phyloP scores from a whole-genome alignment of 2,797 vertebrate genomes.

The Acipenser transmontanus region DNA sequence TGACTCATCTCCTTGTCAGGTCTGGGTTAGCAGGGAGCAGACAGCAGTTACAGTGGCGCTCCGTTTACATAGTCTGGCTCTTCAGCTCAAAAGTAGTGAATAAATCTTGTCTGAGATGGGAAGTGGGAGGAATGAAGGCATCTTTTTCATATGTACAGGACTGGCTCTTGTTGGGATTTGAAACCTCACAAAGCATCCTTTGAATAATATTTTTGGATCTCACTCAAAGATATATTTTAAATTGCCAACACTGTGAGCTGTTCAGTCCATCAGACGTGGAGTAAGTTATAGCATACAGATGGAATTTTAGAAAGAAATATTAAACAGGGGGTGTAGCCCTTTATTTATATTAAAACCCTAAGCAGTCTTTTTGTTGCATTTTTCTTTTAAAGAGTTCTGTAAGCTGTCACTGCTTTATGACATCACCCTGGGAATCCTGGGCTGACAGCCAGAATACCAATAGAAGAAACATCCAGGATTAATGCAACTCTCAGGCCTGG shows the following conservation, averaged over 20 bases:
- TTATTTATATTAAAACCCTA: neutral
- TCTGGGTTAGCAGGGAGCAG: too few species aligned
- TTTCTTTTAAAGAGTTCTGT: neutral
- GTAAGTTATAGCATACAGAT: neutral
- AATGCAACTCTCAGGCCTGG: neutral
- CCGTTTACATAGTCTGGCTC: too few species aligned
- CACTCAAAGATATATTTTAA: neutral
- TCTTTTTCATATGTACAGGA: too few species aligned
- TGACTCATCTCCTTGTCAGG: too few species aligned
- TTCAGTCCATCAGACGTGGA: neutral
- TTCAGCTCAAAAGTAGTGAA: too few species aligned
- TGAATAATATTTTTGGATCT: neutral
- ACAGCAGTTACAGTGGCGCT: too few species aligned
- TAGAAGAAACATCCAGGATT: neutral
- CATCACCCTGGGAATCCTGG: neutral
- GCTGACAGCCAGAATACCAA: neutral
- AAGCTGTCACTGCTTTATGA: neutral
- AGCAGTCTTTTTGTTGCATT: neutral
- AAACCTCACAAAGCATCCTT: neutral
- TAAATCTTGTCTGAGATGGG: too few species aligned
- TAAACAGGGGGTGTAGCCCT: neutral
- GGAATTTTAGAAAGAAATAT: neutral
- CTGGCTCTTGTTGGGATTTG: too few species aligned
- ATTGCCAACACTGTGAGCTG: neutral
- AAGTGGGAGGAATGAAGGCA: too few species aligned